Evolutionary conservation across 2,888 invertebrate species (phyloP).

Genomic region (Parnassius orleans): DNA sequence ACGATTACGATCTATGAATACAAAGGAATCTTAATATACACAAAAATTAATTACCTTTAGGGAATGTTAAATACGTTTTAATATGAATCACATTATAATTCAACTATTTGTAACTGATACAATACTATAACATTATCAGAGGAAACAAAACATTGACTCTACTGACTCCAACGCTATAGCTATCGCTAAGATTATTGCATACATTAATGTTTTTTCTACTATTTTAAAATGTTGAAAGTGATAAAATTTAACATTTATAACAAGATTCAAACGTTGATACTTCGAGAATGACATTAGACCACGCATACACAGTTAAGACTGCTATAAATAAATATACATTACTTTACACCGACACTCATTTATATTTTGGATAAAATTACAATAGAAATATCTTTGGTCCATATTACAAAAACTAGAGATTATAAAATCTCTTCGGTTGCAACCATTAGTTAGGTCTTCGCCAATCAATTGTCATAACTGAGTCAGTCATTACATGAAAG

Average conservation of each 20-base stretch:
- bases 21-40: constrained; percentile 61
- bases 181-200: constrained; percentile 39
- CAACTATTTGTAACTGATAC: constrained; percentile 21
- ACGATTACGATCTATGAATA: constrained; percentile 50
- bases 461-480: constrained; percentile 13
- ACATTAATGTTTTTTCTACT: constrained; percentile 34
- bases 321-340: constrained; percentile 24
- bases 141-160: constrained; percentile 21
- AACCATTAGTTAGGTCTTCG: constrained; percentile 7
- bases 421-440: constrained; percentile 19
- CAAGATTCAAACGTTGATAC: constrained; percentile 53
- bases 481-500: constrained; percentile 20
- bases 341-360: constrained; percentile 4
- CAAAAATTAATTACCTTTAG: constrained; percentile 51
- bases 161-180: constrained; percentile 40
- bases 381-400: constrained; percentile 53
- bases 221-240: constrained; percentile 53
- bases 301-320: constrained; percentile 33
- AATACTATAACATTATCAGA: constrained; percentile 7
- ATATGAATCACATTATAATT: constrained; percentile 30
- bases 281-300: constrained; percentile 41
- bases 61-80: constrained; percentile 55
- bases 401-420: constrained; percentile 42
- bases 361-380: constrained; percentile 20
- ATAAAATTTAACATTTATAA: constrained; percentile 73